Conservation (phyloP, 1,140 invertebrate species). For the Odontomachus brunneus region DNA sequence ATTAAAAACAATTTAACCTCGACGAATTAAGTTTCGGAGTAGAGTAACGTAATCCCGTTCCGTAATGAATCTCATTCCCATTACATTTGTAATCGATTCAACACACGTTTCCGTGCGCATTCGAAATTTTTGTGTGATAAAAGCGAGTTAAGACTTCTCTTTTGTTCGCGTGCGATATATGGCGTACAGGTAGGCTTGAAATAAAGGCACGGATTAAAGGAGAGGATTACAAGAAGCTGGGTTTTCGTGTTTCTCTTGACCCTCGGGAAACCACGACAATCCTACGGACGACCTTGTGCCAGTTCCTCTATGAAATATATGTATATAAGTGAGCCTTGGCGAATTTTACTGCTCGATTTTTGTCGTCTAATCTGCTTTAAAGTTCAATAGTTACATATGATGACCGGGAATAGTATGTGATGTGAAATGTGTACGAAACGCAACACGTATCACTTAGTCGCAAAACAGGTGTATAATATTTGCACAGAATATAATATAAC, state of each 20-base stretch:
- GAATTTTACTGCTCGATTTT: background rate
- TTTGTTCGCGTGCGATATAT: background rate
- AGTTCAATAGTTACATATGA: conserved; percentile 46
- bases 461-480: no score
- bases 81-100: background rate
- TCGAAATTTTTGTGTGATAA: conserved; percentile 1
- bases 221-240: conserved; percentile 24
- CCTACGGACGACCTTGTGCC: background rate
- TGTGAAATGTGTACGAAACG: conserved; percentile 11
- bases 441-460: no score
- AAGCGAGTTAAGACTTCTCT: background rate
- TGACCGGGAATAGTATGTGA: no score
- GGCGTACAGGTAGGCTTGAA: background rate
- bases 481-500: no score
- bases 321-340: background rate
- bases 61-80: background rate
- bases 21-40: no score
- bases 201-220: conserved; percentile 18
- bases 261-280: conserved; percentile 21
- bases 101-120: no score
- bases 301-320: conserved; percentile 22
- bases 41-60: background rate
- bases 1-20: no score
- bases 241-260: conserved; percentile 18
- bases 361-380: conserved; percentile 34